Evolutionary conservation across 1,140 invertebrate species (phyloP).

Genomic region (Pogonomyrmex barbatus): DNA sequence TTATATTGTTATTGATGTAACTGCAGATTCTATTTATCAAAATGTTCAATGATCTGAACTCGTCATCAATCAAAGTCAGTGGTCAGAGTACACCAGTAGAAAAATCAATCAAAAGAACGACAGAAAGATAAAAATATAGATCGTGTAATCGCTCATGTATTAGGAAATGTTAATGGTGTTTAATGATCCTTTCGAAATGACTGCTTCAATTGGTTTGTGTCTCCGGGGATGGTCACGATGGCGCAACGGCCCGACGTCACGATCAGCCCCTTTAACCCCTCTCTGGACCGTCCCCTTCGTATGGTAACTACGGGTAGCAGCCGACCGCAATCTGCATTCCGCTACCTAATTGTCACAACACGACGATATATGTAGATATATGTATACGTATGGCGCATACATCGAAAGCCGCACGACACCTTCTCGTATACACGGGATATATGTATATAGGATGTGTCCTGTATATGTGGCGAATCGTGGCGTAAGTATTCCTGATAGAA

Average conservation of each 20-base stretch:
- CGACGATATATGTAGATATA: conserved; percentile 75
- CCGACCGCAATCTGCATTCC: conserved; percentile 82
- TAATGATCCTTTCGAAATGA: conserved; percentile 69
- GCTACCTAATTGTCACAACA: conserved; percentile 82
- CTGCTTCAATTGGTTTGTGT: conserved; percentile 78
- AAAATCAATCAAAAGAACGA: conserved; percentile 5
- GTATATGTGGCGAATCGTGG: conserved; percentile 37
- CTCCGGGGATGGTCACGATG: conserved; percentile 74
- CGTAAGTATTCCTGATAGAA: conserved; percentile 62
- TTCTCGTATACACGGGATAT: conserved; percentile 47
- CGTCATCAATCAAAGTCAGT: neutral
- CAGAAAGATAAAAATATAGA: neutral
- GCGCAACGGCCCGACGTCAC: conserved; percentile 71
- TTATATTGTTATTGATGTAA: neutral
- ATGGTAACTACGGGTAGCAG: conserved; percentile 81
- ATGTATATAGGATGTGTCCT: conserved; percentile 6
- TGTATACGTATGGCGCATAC: conserved; percentile 66
- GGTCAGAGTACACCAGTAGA: neutral
- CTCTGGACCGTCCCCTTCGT: conserved; percentile 68
- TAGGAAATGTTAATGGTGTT: conserved; percentile 52
- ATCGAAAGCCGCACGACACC: conserved; percentile 27
- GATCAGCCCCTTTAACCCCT: conserved; percentile 70
- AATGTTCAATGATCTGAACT: neutral
- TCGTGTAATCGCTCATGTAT: conserved; percentile 11
- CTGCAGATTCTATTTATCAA: neutral